Percentiles rank a stretch among this genome's conserved stretches.
Evolutionary conservation across 37 sponge, comb jelly and placozoan genomes (phyloP).

Genomic region (Ianthella basta): DNA sequence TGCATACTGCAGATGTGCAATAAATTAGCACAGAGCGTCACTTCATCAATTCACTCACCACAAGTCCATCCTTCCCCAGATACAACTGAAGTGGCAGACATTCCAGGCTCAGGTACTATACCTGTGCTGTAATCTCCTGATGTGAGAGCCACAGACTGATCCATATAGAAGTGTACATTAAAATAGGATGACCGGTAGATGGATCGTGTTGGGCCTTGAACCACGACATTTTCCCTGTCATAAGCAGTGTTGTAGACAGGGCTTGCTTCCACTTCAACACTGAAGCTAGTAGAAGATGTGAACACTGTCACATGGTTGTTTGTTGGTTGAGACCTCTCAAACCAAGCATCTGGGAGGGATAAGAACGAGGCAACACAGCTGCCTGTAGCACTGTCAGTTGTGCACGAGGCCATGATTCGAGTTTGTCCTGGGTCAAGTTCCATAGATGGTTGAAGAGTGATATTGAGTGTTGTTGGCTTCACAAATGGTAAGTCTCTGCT

Average conservation of each 20-base stretch:
- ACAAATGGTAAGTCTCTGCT: constrained; percentile 2
- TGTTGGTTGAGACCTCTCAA: neutral
- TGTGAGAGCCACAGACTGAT: neutral
- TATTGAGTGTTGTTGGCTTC: neutral
- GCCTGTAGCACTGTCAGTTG: neutral
- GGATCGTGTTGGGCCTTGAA: neutral
- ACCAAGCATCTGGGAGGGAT: constrained; percentile 9
- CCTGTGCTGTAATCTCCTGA: neutral
- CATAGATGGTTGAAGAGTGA: neutral
- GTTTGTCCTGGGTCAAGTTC: neutral
- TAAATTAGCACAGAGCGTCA: too few species aligned
- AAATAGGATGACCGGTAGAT: neutral
- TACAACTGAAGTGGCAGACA: neutral
- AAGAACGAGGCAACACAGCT: neutral
- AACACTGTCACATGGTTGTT: neutral
- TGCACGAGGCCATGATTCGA: neutral
- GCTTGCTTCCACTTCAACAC: constrained; percentile 8
- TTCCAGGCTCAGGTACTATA: neutral
- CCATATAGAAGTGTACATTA: constrained; percentile 1
- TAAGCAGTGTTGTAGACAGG: neutral
- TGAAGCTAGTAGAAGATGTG: neutral
- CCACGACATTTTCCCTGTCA: neutral
- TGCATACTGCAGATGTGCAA: too few species aligned
- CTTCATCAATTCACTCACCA: constrained; percentile 1
- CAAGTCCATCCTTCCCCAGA: constrained; percentile 3